Evolutionary conservation across 2,113 vertebrate species (phyloP).

Genomic region (Cebidichthys violaceus): DNA sequence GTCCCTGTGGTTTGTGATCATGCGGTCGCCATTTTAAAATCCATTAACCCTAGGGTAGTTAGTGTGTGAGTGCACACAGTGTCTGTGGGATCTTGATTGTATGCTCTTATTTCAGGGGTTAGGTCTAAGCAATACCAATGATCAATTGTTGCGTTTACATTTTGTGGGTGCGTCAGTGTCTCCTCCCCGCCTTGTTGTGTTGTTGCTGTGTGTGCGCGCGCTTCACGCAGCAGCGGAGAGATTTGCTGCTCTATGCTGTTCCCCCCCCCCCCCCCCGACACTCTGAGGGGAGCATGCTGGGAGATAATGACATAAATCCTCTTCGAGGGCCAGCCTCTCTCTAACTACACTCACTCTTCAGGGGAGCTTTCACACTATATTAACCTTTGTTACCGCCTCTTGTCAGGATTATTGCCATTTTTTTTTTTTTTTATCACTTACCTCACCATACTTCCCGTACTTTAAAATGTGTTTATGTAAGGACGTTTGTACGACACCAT

Average conservation of each 20-base stretch:
- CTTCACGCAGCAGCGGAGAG: not conserved
- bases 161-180: not conserved
- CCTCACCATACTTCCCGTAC: not conserved
- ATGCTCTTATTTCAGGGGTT: not conserved
- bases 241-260: slow-evolving; percentile 20
- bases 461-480: slow-evolving; percentile 9
- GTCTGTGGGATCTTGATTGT: not conserved
- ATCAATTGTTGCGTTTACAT: not conserved
- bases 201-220: not conserved
- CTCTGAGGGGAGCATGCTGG: slow-evolving; percentile 19
- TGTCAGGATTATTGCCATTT: slow-evolving; percentile 17
- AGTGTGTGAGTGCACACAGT: not conserved
- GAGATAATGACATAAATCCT: slow-evolving; percentile 65
- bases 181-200: slow-evolving; percentile 27
- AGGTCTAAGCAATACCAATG: not conserved
- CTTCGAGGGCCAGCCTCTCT: slow-evolving; percentile 33
- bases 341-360: slow-evolving; percentile 60
- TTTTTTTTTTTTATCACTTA: not conserved
- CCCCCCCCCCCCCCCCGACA: not conserved
- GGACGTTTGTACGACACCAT: not conserved
- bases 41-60: slow-evolving; percentile 54
- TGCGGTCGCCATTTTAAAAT: slow-evolving; percentile 57
- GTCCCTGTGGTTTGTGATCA: slow-evolving; percentile 59
- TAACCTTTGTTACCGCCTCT: slow-evolving; percentile 41
- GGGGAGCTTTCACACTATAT: slow-evolving; percentile 52